Evolutionary conservation across 2,888 invertebrate genomes (phyloP).

Genomic region (Papilio protenor): DNA sequence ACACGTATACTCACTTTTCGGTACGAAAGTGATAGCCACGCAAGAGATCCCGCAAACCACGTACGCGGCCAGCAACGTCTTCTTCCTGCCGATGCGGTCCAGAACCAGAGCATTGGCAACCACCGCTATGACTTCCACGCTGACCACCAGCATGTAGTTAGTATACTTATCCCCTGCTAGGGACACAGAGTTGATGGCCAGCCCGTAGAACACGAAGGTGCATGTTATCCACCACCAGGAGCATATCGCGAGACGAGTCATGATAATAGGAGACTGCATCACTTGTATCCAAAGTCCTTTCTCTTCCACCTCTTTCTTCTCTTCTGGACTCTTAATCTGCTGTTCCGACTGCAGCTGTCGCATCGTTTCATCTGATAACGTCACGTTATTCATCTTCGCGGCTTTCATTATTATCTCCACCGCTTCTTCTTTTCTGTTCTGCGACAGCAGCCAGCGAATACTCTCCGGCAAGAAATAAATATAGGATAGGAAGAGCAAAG

Average conservation of each 20-base stretch:
- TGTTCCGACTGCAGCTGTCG: constrained; percentile 69
- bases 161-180: constrained; percentile 90
- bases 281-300: constrained; percentile 70
- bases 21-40: constrained; percentile 80
- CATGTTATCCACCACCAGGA: constrained; percentile 91
- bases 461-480: constrained; percentile 90
- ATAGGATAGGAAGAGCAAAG: constrained; percentile 87
- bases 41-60: constrained; percentile 83
- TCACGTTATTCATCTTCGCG: constrained; percentile 85
- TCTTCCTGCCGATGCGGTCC: constrained; percentile 86
- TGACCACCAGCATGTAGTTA: constrained; percentile 89
- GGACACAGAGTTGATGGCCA: constrained; percentile 90
- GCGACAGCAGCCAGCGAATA: constrained; percentile 90
- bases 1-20: constrained; percentile 66
- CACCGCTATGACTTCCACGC: constrained; percentile 90
- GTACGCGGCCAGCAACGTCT: constrained; percentile 85
- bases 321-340: constrained; percentile 58
- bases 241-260: constrained; percentile 73
- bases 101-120: constrained; percentile 86
- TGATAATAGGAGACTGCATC: constrained; percentile 71
- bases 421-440: constrained; percentile 87
- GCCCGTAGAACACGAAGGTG: constrained; percentile 91
- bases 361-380: constrained; percentile 75
- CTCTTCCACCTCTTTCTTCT: constrained; percentile 57
- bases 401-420: constrained; percentile 86